These are phyloP conservation scores for Caenorhabditis sp. DNA, from an alignment of 2,888 invertebrate species.

Conservation along the genomic window DNA sequence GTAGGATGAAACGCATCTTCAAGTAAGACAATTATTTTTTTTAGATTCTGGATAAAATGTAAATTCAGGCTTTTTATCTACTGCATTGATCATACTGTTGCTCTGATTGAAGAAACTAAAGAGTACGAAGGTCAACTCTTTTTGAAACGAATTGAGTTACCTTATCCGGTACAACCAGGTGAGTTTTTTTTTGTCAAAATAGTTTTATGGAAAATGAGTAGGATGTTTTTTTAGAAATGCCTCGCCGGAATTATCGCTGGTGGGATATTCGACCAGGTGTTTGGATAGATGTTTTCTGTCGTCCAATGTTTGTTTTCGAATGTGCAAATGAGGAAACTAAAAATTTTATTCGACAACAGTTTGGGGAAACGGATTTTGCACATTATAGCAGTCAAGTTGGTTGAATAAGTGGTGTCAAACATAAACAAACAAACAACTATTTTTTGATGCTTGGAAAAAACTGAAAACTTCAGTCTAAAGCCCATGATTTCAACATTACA, in stretches of 20 bases:
- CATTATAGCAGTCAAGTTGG: slow-evolving; percentile 43
- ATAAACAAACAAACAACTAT: no score
- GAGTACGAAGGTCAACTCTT: slow-evolving; percentile 59
- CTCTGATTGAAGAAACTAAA: slow-evolving; percentile 51
- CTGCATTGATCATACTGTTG: slow-evolving; percentile 49
- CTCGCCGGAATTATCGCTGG: slow-evolving; percentile 47
- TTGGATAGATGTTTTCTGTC: slow-evolving; percentile 53
- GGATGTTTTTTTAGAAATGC: slow-evolving; percentile 24
- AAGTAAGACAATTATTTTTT: slow-evolving; percentile 17
- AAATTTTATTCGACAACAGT: slow-evolving; percentile 51
- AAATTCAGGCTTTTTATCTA: slow-evolving; percentile 42
- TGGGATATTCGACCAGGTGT: slow-evolving; percentile 58
- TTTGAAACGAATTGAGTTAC: slow-evolving; percentile 47
- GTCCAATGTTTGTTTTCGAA: slow-evolving; percentile 51
- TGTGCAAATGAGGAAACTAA: slow-evolving; percentile 50
- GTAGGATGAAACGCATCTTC: slow-evolving; percentile 41
- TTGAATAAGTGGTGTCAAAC: no score
- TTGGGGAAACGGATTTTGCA: slow-evolving; percentile 48
- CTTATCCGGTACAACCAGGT: slow-evolving; percentile 38
- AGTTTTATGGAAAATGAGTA: not conserved
- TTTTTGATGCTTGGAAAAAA: no score
- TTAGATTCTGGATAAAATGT: not conserved
- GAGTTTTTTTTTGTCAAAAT: not conserved
- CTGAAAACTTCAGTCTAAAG: no score
- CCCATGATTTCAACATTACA: no score